A percentile compares a stretch with the other conserved stretches of the same genome.
These are phyloP conservation scores for Varanus komodoensis DNA, from an alignment of 2,113 vertebrate genomes.

Conservation along the genomic window DNA sequence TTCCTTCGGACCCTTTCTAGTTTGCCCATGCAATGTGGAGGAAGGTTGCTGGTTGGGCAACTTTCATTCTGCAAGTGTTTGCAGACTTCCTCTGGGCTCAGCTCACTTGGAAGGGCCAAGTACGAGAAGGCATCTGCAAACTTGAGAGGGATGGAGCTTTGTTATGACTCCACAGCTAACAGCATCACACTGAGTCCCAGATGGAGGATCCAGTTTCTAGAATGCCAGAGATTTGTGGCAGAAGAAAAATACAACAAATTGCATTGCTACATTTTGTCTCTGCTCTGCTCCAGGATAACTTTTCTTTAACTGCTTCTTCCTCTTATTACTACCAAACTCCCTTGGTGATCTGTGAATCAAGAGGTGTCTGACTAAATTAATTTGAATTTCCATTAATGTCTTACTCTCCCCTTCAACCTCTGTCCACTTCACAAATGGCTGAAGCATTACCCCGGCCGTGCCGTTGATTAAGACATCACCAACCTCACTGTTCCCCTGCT, in stretches of 20 bases:
- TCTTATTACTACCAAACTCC: background rate
- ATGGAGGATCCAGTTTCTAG: background rate
- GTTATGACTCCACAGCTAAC: background rate
- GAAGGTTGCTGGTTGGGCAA: too few species aligned
- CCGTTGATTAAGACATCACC: background rate
- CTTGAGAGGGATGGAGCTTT: too few species aligned
- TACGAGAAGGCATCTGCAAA: too few species aligned
- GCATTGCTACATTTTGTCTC: background rate
- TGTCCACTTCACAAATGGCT: background rate
- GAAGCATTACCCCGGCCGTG: background rate
- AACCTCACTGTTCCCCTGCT: background rate
- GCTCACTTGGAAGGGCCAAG: too few species aligned
- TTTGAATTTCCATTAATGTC: background rate
- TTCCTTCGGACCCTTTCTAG: too few species aligned
- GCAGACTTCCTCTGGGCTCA: too few species aligned
- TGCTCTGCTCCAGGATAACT: background rate
- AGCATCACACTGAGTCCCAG: too few species aligned
- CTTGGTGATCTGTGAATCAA: background rate
- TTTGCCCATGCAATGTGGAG: too few species aligned
- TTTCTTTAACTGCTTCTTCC: background rate
- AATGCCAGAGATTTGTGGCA: background rate
- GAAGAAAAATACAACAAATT: background rate
- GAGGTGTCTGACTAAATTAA: slow-evolving; percentile 1
- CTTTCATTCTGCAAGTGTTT: too few species aligned
- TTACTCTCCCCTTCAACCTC: background rate